Base-by-base conservation (phyloP, 2,797 vertebrate species). In the Spinibarbus caldwelli region DNA sequence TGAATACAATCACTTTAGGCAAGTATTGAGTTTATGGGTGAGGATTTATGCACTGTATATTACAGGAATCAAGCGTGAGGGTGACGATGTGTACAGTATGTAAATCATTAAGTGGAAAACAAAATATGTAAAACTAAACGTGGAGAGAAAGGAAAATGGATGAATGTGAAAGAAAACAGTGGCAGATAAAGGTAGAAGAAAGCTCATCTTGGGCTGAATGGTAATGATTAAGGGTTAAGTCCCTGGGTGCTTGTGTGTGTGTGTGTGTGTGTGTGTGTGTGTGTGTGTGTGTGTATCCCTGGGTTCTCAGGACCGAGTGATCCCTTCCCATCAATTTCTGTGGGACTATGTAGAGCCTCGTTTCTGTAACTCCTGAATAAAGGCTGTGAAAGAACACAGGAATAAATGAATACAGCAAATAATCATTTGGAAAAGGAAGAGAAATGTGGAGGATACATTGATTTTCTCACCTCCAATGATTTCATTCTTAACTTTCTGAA, bases 401-500 rank as follows among this genome's bases (percentile, higher is more conserved):
- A 34, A 43, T 15, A 49, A 31, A 73, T 21, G 0, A 67, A 67
- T 1, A 29, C 5, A 36, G 14, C 23, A 19, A 49, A 67, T 2
- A 6, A 79, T 64, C 3, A 72, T 72, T 62, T 29, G 3, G 45
- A 62, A 57, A 47, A 21, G 49, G 21, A 70, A 83, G 3, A 47
- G 29, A 31, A 64, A 49, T 26, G 38, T 6, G 26, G n/a, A 34
- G 41, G 15, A 78, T 26, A 54, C 23, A 19, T 17, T 7, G 0
- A 29, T 36, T 36, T 26, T 66, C 88, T 92, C 80, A 98, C 97
- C 97, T 95, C 96, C 95, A 66, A 98, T 97, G 70, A 98, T 98
- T 93, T 98, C 97, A 83, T 98, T 97, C 90, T 98, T 98, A 86
- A 98, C 94, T 92, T 97, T 98, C 93, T 97, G 97, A 62, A 98